Percentiles rank a stretch among this genome's conserved stretches.
These are phyloP conservation scores for Indri indri DNA, from an alignment of 2,113 vertebrate genomes.

Conservation along the genomic window DNA sequence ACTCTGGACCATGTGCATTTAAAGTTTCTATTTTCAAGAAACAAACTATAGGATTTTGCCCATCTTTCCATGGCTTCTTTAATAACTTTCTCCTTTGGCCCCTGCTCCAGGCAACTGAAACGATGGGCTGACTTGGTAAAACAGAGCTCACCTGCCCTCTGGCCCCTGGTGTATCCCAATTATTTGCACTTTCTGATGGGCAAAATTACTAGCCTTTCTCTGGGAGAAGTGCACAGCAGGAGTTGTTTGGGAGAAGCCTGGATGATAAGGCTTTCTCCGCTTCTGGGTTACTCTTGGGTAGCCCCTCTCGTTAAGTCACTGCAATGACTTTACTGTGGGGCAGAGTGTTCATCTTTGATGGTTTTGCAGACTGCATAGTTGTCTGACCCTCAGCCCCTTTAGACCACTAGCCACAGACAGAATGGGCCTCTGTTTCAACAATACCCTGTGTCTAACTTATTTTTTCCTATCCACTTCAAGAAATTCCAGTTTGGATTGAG, in stretches of 20 bases:
- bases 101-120: not conserved
- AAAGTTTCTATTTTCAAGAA: conserved; percentile 33
- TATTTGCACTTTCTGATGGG: conserved; percentile 23
- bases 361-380: not conserved
- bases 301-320: not conserved
- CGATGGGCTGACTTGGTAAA: conserved; percentile 20
- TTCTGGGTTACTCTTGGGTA: not conserved
- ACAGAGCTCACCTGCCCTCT: not conserved
- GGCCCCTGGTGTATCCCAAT: not conserved
- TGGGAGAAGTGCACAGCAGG: not conserved
- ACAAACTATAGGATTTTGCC: not conserved
- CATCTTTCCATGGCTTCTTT: not conserved
- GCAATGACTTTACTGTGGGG: not conserved
- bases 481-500: not conserved
- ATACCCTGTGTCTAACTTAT: not conserved
- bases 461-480: not conserved
- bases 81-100: not conserved
- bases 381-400: not conserved
- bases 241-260: not conserved
- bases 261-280: not conserved
- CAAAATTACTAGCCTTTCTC: not conserved
- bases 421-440: not conserved
- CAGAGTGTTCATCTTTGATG: not conserved
- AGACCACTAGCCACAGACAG: not conserved
- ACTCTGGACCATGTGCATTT: not conserved